Conservation (phyloP, 2,797 vertebrate species). For the Staurois parvus region DNA sequence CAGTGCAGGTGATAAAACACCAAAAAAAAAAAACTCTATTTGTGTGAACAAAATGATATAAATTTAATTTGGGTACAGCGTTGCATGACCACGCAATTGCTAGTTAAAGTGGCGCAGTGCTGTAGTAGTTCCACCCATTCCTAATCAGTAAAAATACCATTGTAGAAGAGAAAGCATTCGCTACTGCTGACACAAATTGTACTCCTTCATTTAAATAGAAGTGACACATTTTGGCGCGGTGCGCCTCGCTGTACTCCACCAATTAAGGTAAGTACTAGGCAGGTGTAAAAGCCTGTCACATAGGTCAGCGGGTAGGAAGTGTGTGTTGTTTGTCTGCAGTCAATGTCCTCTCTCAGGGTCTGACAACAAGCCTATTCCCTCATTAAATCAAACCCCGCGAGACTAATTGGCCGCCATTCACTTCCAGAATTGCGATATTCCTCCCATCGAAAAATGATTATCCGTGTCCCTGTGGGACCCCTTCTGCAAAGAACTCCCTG, state of each 20-base stretch:
- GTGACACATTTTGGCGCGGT: not conserved
- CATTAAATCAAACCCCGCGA: slow-evolving; percentile 17
- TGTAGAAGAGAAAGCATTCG: too few relatives aligned
- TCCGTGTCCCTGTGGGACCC: not conserved
- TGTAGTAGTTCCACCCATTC: too few relatives aligned
- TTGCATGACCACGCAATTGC: too few relatives aligned
- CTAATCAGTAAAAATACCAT: too few relatives aligned
- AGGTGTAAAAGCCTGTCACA: not conserved
- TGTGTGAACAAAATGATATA: too few relatives aligned
- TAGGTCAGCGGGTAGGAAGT: not conserved
- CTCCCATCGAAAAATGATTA: not conserved
- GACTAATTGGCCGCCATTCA: not conserved
- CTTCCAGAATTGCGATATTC: not conserved
- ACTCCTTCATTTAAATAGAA: not conserved
- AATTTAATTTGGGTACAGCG: too few relatives aligned
- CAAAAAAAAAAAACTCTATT: too few relatives aligned
- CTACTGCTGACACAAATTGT: not conserved
- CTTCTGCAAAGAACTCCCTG: not conserved
- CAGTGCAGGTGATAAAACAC: too few relatives aligned
- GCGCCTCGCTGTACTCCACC: not conserved
- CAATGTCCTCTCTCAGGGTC: not conserved
- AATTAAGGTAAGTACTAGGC: not conserved
- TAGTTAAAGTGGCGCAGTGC: too few relatives aligned
- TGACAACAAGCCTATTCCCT: not conserved
- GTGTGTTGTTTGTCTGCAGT: not conserved